Base-by-base conservation (phyloP, 2,888 invertebrate species). In the Anodontia alba region DNA sequence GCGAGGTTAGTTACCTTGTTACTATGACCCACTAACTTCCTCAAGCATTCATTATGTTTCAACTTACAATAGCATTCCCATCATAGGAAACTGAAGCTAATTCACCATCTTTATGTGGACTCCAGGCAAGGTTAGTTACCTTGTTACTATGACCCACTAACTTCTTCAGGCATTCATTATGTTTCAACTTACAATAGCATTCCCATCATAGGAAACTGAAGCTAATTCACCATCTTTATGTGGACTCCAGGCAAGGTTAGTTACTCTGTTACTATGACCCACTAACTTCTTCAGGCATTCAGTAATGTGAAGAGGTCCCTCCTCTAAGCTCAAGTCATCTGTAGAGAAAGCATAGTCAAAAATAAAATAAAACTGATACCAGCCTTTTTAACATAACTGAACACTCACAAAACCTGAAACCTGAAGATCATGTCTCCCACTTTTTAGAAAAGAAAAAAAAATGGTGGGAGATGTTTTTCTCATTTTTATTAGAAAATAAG, bases 61-160 rank as follows among this genome's bases (percentile, higher is more conserved):
- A n/a, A 85, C 87, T 93, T 94, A 97, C 97, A 95, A 96, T 96
- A 33, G 96, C 96, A 38, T 96, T 96, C 33, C 95, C 95, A 93
- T 97, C 97, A 81, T 96, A 96, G 0, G 97, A 96, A 0, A 96
- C 96, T 2, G 97, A 96, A 8, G 96, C 95, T 66, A 98, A 94
- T 69, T 95, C 94, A 0, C 95, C 96, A 77, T 96, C 96, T 1
- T 95, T 91, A 91, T 97, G 96, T 0, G 96, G 96, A 93, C 96
- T 97, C 97, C 97, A 97, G 0, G 95, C 95, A 8, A 96, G 88
- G 70, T 95, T 95, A 0, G 96, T 95, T 31, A 97, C 95, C 43
- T 95, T 92, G 0, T 93, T 93, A 36, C 90, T 94, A 91, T 97
- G 97, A 0, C 95, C 95, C 3, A 88, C 87, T 31, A 95, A 83